Evolutionary conservation across 1,140 invertebrate genomes (phyloP), one percentile per base, ranked within the genome.

Genomic region (Anastatus disparis): DNA sequence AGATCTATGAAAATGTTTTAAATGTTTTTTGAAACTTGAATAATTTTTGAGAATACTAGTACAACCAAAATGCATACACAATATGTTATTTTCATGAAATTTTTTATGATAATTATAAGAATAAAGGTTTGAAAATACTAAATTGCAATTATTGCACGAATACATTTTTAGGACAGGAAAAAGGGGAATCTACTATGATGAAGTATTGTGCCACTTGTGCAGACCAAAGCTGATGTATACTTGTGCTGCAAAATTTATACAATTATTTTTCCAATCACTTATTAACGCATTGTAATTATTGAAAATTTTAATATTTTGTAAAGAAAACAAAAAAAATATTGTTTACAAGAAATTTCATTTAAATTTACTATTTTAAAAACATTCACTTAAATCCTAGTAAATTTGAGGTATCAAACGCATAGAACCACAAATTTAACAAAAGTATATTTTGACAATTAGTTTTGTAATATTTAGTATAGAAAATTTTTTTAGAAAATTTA

Each of bases 11-110:
- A 29, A 29, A 29, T 13, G 50, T 3, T 22, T 13, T 29, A 29
- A 27, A n/a, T 53, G 50, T 53, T 53, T 27, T 53, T 29, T 53
- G 29, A 53, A 53, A 29, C 50, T 53, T 6, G 17, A 27, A 53
- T 10, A 53, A 10, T 27, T 29, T 17, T 31, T 53, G 12, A 53
- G n/a, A 29, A n/a, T n/a, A 29, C 2, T 29, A 3, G 12, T 53
- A 29, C 50, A 53, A 29, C 15, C 13, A 24, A 12, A 7, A 29
- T 53, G 29, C 13, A 53, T 12, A 53, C 50, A 53, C 7, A 9
- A 29, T 53, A 53, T 53, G 2, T 27, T 27, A 10, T 26, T 27
- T 26, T 24, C 2, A n/a, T 53, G 50, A 3, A 27, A 15, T 29
- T 53, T 53, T 17, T 29, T 9, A 53, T 53, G 50, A 13, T 53